Percentiles rank a stretch among this genome's conserved stretches.
Evolutionary conservation across 2,113 vertebrate species (phyloP).

Genomic region (Dromiciops gliroides): DNA sequence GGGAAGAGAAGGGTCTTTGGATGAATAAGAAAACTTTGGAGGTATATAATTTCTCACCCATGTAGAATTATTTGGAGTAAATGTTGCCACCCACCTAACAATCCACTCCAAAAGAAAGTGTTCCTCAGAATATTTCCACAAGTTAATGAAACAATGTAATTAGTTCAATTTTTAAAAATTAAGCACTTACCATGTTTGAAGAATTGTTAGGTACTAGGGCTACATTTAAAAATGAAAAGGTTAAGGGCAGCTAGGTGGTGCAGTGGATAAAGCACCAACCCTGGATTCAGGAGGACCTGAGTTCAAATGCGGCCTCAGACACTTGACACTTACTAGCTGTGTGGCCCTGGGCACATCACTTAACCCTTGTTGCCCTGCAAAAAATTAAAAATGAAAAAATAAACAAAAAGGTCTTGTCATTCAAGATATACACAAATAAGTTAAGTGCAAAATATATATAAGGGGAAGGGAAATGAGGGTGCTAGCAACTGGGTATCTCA

Average conservation of each 20-base stretch:
- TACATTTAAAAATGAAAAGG: neutral
- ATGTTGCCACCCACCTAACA: neutral
- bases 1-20: neutral
- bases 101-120: constrained; percentile 23
- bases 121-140: neutral
- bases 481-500: neutral
- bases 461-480: neutral
- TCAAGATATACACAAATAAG: neutral
- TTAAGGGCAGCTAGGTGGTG: too few species aligned
- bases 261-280: too few species aligned
- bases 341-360: too few species aligned
- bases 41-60: constrained; percentile 33
- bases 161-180: neutral
- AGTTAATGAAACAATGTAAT: neutral
- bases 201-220: neutral
- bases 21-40: neutral
- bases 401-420: neutral
- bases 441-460: neutral
- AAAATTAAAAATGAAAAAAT: neutral
- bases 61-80: constrained; percentile 46
- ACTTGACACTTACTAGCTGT: too few species aligned
- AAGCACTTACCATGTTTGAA: neutral
- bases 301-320: too few species aligned
- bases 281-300: too few species aligned
- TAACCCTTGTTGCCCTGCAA: too few species aligned